phyloP scores from a whole-genome alignment of 2,797 vertebrate species.

The Muscicapa striata region DNA sequence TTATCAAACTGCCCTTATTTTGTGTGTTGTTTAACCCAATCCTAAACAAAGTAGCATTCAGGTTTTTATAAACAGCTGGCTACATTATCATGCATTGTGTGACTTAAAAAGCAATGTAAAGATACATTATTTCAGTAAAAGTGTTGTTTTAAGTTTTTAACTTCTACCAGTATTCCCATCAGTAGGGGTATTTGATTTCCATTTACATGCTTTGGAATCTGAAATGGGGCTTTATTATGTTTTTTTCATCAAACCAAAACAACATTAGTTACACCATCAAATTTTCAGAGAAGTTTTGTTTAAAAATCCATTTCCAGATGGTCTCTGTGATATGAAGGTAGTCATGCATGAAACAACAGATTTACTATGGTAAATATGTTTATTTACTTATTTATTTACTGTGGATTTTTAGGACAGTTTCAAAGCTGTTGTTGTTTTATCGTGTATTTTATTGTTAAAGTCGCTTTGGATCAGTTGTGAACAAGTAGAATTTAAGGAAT shows the following conservation, averaged over 20 bases:
- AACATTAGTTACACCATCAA: background rate
- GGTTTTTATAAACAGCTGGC: background rate
- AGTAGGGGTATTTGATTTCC: background rate
- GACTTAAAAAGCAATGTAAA: background rate
- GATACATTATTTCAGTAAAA: background rate
- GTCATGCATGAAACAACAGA: background rate
- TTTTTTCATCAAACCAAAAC: constrained; percentile 1
- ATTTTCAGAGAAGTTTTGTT: background rate
- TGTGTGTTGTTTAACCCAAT: background rate
- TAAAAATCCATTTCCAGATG: constrained; percentile 41
- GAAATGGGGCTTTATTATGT: background rate
- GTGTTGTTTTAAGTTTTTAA: background rate
- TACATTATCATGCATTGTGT: background rate
- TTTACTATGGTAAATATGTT: background rate
- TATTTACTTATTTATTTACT: background rate
- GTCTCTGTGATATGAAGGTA: background rate
- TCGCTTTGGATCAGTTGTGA: background rate
- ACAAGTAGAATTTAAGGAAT: background rate
- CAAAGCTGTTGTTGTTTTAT: background rate
- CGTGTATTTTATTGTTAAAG: background rate
- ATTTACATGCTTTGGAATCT: constrained; percentile 8
- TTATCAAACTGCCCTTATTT: background rate
- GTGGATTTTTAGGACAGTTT: background rate
- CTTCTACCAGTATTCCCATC: background rate
- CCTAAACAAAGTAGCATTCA: background rate